Evolutionary conservation across 2,797 vertebrate genomes (phyloP), one percentile per base, ranked within the genome.

Genomic region (Takifugu rubripes): DNA sequence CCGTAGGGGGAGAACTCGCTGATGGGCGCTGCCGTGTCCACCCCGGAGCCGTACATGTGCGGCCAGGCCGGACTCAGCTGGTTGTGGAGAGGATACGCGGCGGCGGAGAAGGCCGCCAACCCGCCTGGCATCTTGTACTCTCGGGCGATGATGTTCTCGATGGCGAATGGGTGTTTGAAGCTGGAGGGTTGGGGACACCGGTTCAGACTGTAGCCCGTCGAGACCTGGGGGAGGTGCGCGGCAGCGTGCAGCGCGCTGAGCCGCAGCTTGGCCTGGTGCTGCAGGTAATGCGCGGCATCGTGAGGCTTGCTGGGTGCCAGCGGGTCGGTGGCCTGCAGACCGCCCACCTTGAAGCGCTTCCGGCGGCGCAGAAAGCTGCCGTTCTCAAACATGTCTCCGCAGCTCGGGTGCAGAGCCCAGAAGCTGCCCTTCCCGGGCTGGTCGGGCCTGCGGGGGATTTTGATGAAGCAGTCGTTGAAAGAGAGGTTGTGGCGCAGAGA

Each of bases 401-500:
- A 99, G 86, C 88, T 94, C 29, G 96, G 96, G 71, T 99, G 96
- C 68, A 99, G 91, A 12, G 96, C 96, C 96, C 96, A 99, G 84
- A 98, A 98, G 61, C 94, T 97, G 75, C 96, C 96, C 74, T 99
- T 99, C 1, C 97, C 97, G 1, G 96, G 96, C 86, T 97, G 96
- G 70, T 99, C 96, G 1, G 96, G 96, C 52, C 96, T 86, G 50
- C 97, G 92, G 0, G 96, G 96, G 74, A 98, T 97, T 81, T 98
- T 99, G 66, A 99, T 97, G 84, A 98, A 98, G 76, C 96, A 98
- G 84, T 98, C 96, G 78, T 98, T 99, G 85, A 99, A 98, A 40
- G 96, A 98, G n/a, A 99, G 91, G 81, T 99, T 98, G 92, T 99
- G 96, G 15, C 96, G 92, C 54, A 99, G 87, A 9, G 96, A 98